These are phyloP conservation scores for Magallana gigas DNA, from an alignment of 1,140 invertebrate genomes.

Conservation along the genomic window DNA sequence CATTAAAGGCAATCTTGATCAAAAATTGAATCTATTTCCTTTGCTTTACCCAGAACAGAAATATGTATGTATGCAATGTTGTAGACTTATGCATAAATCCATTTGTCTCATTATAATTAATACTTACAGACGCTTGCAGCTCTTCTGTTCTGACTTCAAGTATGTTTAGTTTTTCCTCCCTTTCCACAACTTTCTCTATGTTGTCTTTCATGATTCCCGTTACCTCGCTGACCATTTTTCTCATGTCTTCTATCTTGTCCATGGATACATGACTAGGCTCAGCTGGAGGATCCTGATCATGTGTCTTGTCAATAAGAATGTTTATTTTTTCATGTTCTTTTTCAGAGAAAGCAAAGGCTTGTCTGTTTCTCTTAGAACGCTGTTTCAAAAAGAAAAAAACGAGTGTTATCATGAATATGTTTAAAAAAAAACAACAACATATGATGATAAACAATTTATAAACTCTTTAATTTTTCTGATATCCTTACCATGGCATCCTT, in stretches of 20 bases:
- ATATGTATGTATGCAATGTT: no score
- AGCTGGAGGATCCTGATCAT: background rate
- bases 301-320: background rate
- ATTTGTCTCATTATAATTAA: no score
- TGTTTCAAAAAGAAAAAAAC: background rate
- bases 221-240: background rate
- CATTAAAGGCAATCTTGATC: no score
- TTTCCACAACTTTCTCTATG: constrained; percentile 17
- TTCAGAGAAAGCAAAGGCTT: background rate
- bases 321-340: constrained; percentile 8
- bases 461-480: no score
- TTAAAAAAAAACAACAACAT: no score
- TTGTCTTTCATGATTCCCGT: constrained; percentile 1
- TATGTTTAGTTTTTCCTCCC: background rate
- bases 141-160: background rate
- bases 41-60: no score
- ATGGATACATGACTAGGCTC: background rate
- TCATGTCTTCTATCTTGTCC: background rate
- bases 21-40: no score
- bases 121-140: background rate
- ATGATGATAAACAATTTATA: no score
- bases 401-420: no score
- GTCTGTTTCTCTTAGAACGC: constrained; percentile 18
- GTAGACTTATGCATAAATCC: no score
- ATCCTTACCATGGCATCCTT: constrained; percentile 7